Base-by-base conservation (phyloP, 2,797 vertebrate species). In the Chiloscyllium punctatum region DNA sequence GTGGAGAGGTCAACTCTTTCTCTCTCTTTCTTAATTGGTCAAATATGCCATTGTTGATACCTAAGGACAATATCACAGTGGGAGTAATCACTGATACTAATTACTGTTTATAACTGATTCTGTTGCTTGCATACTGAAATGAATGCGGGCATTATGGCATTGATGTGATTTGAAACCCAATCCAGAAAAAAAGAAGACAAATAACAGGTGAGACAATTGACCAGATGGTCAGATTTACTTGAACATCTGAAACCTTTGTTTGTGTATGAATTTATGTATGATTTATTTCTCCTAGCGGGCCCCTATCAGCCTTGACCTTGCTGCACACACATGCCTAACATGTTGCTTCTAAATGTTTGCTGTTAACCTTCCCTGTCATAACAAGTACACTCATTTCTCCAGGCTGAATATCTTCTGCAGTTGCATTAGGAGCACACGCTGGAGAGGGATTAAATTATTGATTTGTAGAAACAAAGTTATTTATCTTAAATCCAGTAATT, bases 171-270 rank as follows among this genome's bases (percentile, higher is more conserved):
- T 42, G 66, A 69, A 92, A 69, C 66, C 62, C n/a, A 69, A 42
- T 92, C 8, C n/a, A n/a, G 37, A 92, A 62, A 21, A 69, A 62
- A 66, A 21, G 30, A 33, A 92, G 90, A 23, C 18, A 27, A 66
- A 9, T 66, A 42, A 69, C 90, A 92, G 66, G 66, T 92, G 90
- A 66, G 18, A 37, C 62, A 69, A 25, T 23, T 42, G n/a, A 69
- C 62, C 90, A 92, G 90, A 68, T 69, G 90, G 66, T n/a, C 90
- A 92, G 62, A 92, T 92, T 51, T 69, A 92, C 18, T n/a, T 69
- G 90, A 92, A 69, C 90, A 92, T 92, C 90, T 92, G 90, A 92
- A 92, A 92, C 33, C 90, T 69, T 68, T 68, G 90, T 68, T 92
- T 42, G 62, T 69, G 21, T 68, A 68, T 92, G 90, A 92, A 92